Conservation (phyloP, 2,113 vertebrate genomes). For the Boulengeromyrus knoepffleri region DNA sequence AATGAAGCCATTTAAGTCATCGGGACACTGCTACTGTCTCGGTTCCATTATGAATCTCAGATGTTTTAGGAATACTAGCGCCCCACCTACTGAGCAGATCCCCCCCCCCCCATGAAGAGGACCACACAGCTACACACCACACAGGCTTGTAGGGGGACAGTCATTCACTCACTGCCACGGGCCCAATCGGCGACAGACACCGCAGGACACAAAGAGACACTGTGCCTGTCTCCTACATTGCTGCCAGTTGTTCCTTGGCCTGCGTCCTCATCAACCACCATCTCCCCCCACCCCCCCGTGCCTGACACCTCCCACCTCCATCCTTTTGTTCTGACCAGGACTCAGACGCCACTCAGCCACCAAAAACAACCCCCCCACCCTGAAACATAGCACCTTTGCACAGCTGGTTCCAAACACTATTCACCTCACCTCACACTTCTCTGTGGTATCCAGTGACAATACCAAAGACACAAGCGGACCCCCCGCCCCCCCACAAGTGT, state of each 20-base stretch:
- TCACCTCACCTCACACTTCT: background rate
- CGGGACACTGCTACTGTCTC: slow-evolving; percentile 8
- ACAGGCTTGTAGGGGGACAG: slow-evolving; percentile 35
- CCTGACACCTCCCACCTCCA: slow-evolving; percentile 35
- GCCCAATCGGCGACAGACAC: slow-evolving; percentile 55
- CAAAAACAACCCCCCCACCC: background rate
- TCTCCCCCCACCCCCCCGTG: slow-evolving; percentile 16
- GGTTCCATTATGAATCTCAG: background rate
- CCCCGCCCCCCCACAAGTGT: background rate
- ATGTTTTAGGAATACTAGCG: background rate
- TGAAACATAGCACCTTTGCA: background rate
- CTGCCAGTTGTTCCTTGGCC: slow-evolving; percentile 55
- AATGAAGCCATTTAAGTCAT: background rate
- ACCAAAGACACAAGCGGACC: background rate
- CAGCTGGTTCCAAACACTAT: background rate
- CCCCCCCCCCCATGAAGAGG: background rate
- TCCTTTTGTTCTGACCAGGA: slow-evolving; percentile 22
- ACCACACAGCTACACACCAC: background rate
- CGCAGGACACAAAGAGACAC: slow-evolving; percentile 59
- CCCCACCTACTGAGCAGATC: background rate
- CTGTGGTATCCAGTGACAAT: background rate
- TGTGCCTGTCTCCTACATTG: slow-evolving; percentile 48
- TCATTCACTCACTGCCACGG: slow-evolving; percentile 41
- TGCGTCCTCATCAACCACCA: background rate
- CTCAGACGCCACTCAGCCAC: background rate